Percentiles rank a stretch among this genome's conserved stretches.
Evolutionary conservation across 37 sponge, comb jelly and placozoan species (phyloP).

Genomic region (Ephydatia muelleri): DNA sequence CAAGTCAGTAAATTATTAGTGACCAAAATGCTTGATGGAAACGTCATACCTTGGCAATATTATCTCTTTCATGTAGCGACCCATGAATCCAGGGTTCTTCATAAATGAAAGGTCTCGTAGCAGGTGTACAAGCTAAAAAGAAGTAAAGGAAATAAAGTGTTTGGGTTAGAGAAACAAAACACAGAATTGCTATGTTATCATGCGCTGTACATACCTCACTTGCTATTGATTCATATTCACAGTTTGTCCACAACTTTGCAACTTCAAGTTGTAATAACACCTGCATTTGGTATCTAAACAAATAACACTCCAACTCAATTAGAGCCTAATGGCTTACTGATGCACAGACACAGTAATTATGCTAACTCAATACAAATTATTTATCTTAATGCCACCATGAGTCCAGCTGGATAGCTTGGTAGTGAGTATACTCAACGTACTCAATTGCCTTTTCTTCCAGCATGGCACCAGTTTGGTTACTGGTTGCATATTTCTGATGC

Average conservation of each 20-base stretch:
- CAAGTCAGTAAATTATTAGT: background rate
- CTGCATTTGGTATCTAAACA: conserved; percentile 34
- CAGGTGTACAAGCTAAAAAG: conserved; percentile 34
- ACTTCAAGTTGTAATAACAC: conserved; percentile 31
- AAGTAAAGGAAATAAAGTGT: background rate
- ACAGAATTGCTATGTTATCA: background rate
- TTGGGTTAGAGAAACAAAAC: background rate
- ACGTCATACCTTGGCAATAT: conserved; percentile 49
- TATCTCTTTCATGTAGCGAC: conserved; percentile 20
- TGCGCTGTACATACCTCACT: background rate
- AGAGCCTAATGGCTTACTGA: too few species aligned
- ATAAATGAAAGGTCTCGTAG: conserved; percentile 42
- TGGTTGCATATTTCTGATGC: too few species aligned
- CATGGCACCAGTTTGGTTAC: too few species aligned
- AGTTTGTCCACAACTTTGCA: conserved; percentile 5
- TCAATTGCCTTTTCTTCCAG: too few species aligned
- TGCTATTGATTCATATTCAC: background rate
- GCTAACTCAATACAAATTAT: too few species aligned
- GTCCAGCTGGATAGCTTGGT: too few species aligned
- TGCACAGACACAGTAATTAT: too few species aligned
- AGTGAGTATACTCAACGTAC: too few species aligned
- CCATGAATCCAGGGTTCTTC: conserved; percentile 19
- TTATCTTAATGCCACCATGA: too few species aligned
- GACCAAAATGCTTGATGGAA: background rate
- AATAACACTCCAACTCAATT: too few species aligned